phyloP scores from a whole-genome alignment of 2,888 invertebrate genomes.

The Callinectes sapidus region DNA sequence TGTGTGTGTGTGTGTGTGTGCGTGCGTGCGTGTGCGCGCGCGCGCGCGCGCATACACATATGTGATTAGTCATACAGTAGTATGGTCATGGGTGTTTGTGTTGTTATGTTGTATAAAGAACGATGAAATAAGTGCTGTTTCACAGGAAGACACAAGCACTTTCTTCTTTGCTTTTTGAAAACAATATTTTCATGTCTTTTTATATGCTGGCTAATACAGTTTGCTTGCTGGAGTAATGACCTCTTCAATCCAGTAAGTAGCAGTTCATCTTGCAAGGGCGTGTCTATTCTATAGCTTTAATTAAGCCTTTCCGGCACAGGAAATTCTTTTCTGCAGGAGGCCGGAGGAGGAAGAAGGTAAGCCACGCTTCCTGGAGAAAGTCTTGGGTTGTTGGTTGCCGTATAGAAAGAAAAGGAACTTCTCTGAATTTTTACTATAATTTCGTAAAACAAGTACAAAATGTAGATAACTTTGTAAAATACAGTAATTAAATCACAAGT shows the following conservation, averaged over 20 bases:
- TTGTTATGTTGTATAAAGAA: neutral
- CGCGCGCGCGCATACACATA: neutral
- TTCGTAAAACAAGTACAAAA: neutral
- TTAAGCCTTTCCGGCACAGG: slow-evolving; percentile 39
- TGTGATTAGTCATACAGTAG: too few species aligned
- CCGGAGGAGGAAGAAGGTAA: slow-evolving; percentile 31
- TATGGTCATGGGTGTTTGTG: too few species aligned
- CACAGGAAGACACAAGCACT: neutral
- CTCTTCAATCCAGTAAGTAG: neutral
- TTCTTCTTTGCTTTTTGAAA: neutral
- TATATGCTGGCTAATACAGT: neutral
- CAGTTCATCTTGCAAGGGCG: neutral
- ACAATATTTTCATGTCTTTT: neutral
- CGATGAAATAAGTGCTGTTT: neutral
- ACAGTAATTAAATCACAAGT: neutral
- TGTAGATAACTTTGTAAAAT: neutral
- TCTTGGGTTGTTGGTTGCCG: neutral
- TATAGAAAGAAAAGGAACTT: neutral
- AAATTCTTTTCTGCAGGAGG: neutral
- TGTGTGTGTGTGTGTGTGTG: neutral
- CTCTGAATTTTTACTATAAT: neutral
- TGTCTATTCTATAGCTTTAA: neutral
- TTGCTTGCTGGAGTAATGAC: neutral
- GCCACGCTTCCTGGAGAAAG: slow-evolving; percentile 49
- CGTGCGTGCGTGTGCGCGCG: neutral